phyloP scores from a whole-genome alignment of 2,888 invertebrate genomes.

The Plebejus melissa region DNA sequence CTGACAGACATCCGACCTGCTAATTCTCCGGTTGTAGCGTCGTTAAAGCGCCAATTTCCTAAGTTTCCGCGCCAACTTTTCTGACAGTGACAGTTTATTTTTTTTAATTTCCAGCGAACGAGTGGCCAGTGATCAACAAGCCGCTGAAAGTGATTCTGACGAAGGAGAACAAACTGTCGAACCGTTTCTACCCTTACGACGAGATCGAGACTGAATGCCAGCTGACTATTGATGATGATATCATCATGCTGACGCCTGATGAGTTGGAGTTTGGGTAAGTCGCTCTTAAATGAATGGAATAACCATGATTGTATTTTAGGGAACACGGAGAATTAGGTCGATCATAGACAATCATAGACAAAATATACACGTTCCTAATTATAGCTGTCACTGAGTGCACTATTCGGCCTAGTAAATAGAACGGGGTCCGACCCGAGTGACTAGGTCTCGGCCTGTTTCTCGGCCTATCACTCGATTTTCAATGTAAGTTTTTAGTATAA shows the following conservation, averaged over 20 bases:
- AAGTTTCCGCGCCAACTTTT: neutral
- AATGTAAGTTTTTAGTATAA: too few species aligned
- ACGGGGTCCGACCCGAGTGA: too few species aligned
- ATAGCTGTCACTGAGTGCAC: too few species aligned
- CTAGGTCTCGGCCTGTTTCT: too few species aligned
- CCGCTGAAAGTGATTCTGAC: conserved; percentile 94
- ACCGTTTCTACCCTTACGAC: conserved; percentile 96
- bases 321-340: neutral
- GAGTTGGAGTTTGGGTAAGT: conserved; percentile 96
- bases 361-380: too few species aligned
- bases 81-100: conserved; percentile 16
- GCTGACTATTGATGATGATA: conserved; percentile 96
- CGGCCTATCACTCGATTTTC: too few species aligned
- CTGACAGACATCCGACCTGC: too few species aligned
- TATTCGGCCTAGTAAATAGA: too few species aligned
- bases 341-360: too few species aligned
- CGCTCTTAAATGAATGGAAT: neutral
- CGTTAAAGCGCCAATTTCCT: too few species aligned
- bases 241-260: conserved; percentile 96
- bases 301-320: neutral
- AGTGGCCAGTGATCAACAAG: conserved; percentile 93
- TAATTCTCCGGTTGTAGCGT: too few species aligned
- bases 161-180: conserved; percentile 94
- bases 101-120: conserved; percentile 81
- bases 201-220: conserved; percentile 98